Base-by-base conservation (phyloP, 2,888 invertebrate genomes). In the Caenorhabditis imperialis region DNA sequence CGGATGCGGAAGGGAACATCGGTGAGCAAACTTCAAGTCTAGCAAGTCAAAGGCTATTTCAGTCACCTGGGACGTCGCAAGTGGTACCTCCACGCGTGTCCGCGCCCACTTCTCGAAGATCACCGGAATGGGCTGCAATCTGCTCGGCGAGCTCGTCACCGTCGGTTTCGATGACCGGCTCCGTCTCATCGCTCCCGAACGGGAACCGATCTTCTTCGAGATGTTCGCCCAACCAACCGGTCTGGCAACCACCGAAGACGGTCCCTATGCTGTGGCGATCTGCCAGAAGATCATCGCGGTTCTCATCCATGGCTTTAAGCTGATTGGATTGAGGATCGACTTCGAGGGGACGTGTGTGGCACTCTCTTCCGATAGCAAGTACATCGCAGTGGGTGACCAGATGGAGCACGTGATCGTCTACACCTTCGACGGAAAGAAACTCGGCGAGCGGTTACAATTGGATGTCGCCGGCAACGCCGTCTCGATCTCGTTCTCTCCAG, bases 151-250 rank as follows among this genome's bases (percentile, higher is more conserved):
- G 51, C 90, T 98, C 16, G 92, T 94, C 81, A 94, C 96, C 0
- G 93, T 94, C 84, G 95, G 95, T 44, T 95, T 97, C 86, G 99
- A 99, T 88, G 99, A 99, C 89, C 93, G 93, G 25, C 90, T 98
- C 23, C 81, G 79, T 12, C 8, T 22, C 7, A 42, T 6, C 20
- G 1, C 25, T 3, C 37, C 20, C 18, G 16, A 23, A n/a, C 2
- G 14, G 12, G 27, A 35, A 16, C 22, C 60, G 47, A 70, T 67
- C 2, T 53, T 44, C 23, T 70, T 61, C 33, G 78, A 77, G 35
- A 78, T 88, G 35, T 58, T 81, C 6, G 84, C 85, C 0, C 88
- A 88, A 60, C 88, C 88, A 1, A 78, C 79, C 8, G 86, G 82
- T 12, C 37, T 88, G 20, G 77, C 84, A n/a, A 67, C 74, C 16